Evolutionary conservation across 2,797 vertebrate species (phyloP).

Genomic region (Phataginus tricuspis): DNA sequence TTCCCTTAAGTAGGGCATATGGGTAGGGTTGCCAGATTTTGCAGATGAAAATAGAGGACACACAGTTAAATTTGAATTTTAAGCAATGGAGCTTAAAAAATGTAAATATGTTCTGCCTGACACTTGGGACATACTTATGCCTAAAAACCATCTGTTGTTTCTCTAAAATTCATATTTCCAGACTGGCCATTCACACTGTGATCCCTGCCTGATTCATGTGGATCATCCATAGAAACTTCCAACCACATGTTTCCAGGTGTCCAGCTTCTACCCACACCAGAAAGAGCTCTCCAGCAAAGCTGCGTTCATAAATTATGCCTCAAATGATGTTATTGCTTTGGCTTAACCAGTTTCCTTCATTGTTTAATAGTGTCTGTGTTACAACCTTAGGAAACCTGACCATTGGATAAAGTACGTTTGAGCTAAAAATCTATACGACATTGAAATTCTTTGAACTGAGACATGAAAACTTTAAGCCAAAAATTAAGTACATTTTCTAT

Average conservation of each 20-base stretch:
- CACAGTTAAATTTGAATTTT: neutral
- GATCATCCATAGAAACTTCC: neutral
- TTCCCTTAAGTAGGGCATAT: neutral
- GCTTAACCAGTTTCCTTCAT: neutral
- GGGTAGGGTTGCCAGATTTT: neutral
- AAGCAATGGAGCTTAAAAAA: neutral
- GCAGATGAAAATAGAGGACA: neutral
- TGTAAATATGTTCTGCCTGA: neutral
- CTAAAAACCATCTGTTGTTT: neutral
- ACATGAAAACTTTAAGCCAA: neutral
- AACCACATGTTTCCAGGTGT: neutral
- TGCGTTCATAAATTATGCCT: neutral
- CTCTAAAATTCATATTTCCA: slow-evolving; percentile 28
- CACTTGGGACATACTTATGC: neutral
- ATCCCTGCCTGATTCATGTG: neutral
- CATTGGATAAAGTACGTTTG: slow-evolving; percentile 8
- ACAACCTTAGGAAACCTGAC: neutral
- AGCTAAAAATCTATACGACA: neutral
- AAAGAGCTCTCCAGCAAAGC: neutral
- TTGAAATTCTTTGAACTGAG: slow-evolving; percentile 23
- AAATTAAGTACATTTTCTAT: neutral
- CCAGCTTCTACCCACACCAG: neutral
- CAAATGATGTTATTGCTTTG: neutral
- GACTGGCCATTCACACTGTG: neutral
- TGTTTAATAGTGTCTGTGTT: neutral